Conservation (phyloP, 2,797 vertebrate genomes). For the Neomorphus geoffroyi region DNA sequence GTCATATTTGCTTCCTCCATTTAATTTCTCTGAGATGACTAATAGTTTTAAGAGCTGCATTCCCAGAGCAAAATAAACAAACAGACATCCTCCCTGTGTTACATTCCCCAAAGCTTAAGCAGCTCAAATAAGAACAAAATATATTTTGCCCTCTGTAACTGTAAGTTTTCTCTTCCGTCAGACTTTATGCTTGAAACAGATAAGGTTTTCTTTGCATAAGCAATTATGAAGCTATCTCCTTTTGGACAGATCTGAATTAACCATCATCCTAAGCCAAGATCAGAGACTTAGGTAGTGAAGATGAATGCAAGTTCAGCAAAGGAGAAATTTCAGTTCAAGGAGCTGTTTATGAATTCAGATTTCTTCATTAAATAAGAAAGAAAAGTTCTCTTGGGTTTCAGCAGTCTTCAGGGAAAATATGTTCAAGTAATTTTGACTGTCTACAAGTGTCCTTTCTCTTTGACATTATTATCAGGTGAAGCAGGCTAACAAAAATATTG, state of each 20-base stretch:
- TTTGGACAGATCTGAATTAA: constrained; percentile 63
- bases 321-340: constrained; percentile 46
- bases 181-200: constrained; percentile 46
- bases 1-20: constrained; percentile 22
- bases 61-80: constrained; percentile 44
- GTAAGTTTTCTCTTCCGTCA: constrained; percentile 10
- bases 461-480: constrained; percentile 23
- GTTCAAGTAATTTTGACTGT: constrained; percentile 29
- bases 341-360: constrained; percentile 44
- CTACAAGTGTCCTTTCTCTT: not conserved
- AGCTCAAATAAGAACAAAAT: constrained; percentile 29
- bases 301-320: constrained; percentile 57
- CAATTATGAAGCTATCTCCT: constrained; percentile 61
- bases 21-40: constrained; percentile 59
- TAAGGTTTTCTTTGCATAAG: constrained; percentile 49
- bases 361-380: constrained; percentile 55
- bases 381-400: constrained; percentile 24
- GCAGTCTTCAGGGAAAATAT: constrained; percentile 45
- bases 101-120: constrained; percentile 7
- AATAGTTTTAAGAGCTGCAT: constrained; percentile 49
- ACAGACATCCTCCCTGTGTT: not conserved
- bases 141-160: constrained; percentile 18
- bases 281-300: constrained; percentile 53
- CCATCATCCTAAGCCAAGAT: constrained; percentile 61
- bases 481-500: not conserved